Base-by-base conservation (phyloP, 2,888 invertebrate species). In the Thyatira batis region DNA sequence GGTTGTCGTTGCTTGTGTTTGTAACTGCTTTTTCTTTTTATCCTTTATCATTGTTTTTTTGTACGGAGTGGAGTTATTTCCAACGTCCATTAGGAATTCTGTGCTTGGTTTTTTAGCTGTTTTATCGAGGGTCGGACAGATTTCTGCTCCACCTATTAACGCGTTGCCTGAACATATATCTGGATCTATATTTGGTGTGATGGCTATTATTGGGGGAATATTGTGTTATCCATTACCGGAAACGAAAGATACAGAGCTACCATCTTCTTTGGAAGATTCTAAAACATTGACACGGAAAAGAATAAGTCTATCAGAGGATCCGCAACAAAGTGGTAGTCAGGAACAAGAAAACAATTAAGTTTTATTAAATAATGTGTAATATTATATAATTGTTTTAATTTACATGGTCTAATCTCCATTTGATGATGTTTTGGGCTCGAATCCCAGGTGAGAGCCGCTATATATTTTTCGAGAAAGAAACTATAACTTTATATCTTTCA, bases 11-110 rank as follows among this genome's bases (percentile, higher is more conserved):
- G 95, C 96, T 8, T 94, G 95, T 58, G 69, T 95, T 46, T 96
- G 95, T 2, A 95, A 97, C 67, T 94, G 95, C 58, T 96, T 96
- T 17, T 94, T 96, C 65, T 95, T 96, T 0, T 93, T 96, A 48
- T 94, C 95, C 0, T 98, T 97, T 76, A 95, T 97, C 0, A 95
- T 95, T 25, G 95, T 95, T 4, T 98, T 97, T 79, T 93, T 98
- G 17, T 97, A 95, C 78, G 95, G 95, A 0, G 96, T 96, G 0
- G 98, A 98, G 84, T 81, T 97, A 17, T 97, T 97, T 77, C 97
- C 98, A 0, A 98, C 98, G 0, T 94, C 96, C 1, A 94, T 97
- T 0, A 93, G 98, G 25, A 97, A 97, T 76, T 94, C 95, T 49
- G 97, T 96, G 0, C 93, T 97, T 61, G 97, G 97, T 0, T 90